A percentile compares a stretch with the other conserved stretches of the same genome.
phyloP scores from a whole-genome alignment of 2,113 vertebrate genomes.

The Astatotilapia flaviijosephi region DNA sequence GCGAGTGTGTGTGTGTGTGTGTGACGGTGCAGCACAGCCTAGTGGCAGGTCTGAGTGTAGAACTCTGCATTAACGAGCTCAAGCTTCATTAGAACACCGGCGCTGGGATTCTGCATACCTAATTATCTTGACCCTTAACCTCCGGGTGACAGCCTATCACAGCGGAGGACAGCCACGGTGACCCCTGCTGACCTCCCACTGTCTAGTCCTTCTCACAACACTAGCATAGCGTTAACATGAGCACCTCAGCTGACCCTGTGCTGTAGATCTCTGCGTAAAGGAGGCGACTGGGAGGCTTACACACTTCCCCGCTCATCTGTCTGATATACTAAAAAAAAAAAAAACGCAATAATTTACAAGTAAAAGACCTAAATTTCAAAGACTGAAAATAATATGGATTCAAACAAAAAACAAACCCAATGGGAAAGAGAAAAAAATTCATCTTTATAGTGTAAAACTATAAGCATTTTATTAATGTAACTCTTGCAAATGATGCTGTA shows the following conservation, averaged over 20 bases:
- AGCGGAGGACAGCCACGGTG: constrained; percentile 66
- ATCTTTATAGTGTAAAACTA: background rate
- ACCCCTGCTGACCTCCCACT: constrained; percentile 61
- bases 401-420: background rate
- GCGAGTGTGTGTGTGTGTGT: background rate
- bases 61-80: constrained; percentile 69
- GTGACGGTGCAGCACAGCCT: constrained; percentile 50
- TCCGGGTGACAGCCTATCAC: constrained; percentile 71
- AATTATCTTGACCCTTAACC: constrained; percentile 64
- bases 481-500: background rate
- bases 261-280: background rate
- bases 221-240: constrained; percentile 62
- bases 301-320: background rate
- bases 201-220: constrained; percentile 67
- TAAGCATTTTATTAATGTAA: background rate
- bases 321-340: background rate
- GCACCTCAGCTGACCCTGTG: constrained; percentile 33
- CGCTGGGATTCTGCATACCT: constrained; percentile 55
- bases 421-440: background rate
- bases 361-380: background rate
- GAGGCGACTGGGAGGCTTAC: background rate
- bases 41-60: constrained; percentile 68
- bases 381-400: background rate
- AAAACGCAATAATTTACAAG: background rate
- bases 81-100: constrained; percentile 58